Evolutionary conservation across 2,888 invertebrate genomes (phyloP).

Genomic region (Macroteleia sp.): DNA sequence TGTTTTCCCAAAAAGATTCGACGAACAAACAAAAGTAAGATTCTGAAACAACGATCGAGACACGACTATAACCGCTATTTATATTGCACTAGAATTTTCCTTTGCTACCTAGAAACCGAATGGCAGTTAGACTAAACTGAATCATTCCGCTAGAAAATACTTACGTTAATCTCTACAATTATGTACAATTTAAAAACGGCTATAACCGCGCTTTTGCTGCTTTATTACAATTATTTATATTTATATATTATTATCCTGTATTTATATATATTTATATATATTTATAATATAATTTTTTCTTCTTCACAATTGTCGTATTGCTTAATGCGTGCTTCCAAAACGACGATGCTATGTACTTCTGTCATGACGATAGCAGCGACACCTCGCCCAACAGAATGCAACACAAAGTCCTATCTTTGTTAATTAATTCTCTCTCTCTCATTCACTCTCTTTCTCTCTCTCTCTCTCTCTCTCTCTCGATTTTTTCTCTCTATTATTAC

Average conservation of each 20-base stretch:
- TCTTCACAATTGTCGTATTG: slow-evolving; percentile 55
- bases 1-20: not conserved
- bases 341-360: slow-evolving; percentile 43
- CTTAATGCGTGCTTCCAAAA: slow-evolving; percentile 49
- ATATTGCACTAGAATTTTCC: slow-evolving; percentile 82
- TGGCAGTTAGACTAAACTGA: slow-evolving; percentile 72
- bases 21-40: slow-evolving; percentile 22
- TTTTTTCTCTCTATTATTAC: no score
- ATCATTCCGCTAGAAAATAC: slow-evolving; percentile 78
- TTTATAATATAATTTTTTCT: slow-evolving; percentile 38
- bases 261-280: slow-evolving; percentile 47
- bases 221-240: slow-evolving; percentile 63
- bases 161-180: slow-evolving; percentile 74
- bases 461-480: no score
- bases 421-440: slow-evolving; percentile 9
- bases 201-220: slow-evolving; percentile 67
- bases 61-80: slow-evolving; percentile 72
- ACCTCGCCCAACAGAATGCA: slow-evolving; percentile 14
- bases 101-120: slow-evolving; percentile 73
- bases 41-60: slow-evolving; percentile 67
- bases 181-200: slow-evolving; percentile 81
- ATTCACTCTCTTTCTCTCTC: no score
- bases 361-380: slow-evolving; percentile 48
- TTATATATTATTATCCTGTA: slow-evolving; percentile 56
- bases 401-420: slow-evolving; percentile 41